Base-by-base conservation (phyloP, 2,888 invertebrate species). In the Biston betularia region DNA sequence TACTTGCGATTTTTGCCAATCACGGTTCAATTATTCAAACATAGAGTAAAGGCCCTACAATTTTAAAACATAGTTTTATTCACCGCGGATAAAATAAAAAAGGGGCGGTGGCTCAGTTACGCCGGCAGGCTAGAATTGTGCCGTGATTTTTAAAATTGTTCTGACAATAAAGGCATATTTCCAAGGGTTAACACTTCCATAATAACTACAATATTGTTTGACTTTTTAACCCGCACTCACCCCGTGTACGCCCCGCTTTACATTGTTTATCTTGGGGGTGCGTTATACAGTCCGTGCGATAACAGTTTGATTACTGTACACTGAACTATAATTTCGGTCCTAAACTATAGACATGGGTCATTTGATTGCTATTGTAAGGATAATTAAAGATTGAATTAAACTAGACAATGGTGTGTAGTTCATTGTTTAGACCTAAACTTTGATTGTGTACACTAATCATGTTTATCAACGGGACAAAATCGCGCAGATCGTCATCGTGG, bases 261-360 rank as follows among this genome's bases (percentile, higher is more conserved):
- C 24, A 8, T 54, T 65, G 69, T 77, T 76, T 76, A 76, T 76
- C 73, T 75, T 76, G 53, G 64, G 62, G 72, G 70, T 69, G 70
- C 69, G 70, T 73, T 60, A 67, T 71, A 68, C 58, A 68, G 63
- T 59, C 59, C 53, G 69, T 67, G 71, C 71, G 75, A 75, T 75
- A 71, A 71, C 69, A 73, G 69, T 73, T 75, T 75, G 73, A 75
- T 75, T 68, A 64, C 69, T 68, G 44, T 60, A 55, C 63, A 68
- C 58, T n/a, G 49, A 59, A 56, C 65, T 65, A 63, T 65, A 65
- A 69, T 68, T 63, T 52, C 9, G 6, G 12, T 48, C 33, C 50
- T 35, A 54, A 55, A 52, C 63, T 59, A 63, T 63, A 61, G 50
- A 56, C 63, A 67, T 38, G 67, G 63, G 67, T 68, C 63, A 59